Evolutionary conservation across 2,888 invertebrate genomes (phyloP), one percentile per base, ranked within the genome.

Genomic region (Schrankia costaestrigalis): DNA sequence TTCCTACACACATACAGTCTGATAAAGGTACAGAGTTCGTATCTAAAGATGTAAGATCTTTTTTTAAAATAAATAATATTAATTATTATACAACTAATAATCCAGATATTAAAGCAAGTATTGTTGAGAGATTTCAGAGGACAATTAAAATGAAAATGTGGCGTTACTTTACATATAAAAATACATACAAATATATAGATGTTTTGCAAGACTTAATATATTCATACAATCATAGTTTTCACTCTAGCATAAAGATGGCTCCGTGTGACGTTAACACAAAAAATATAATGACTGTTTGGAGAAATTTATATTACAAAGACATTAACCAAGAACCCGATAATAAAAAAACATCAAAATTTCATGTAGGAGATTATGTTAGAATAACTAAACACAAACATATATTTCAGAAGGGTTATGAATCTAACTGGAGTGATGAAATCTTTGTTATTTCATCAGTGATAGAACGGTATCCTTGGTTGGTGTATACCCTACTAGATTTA

Each of bases 391-490:
- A 46, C 31, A 57, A 56, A 42, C 56, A 61, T 11, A 35, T 53
- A 19, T 58, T 55, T 40, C 41, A 55, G 46, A 58, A 58, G 35
- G 51, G 58, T 2, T 61, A 57, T 39, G 53, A 57, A 46, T 37
- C 58, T 4, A 57, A 58, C 26, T 58, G 57, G 58, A 62, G 57
- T 46, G 56, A 58, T 46, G 54, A 61, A 51, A 48, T 61, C 22
- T 61, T 61, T 36, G 12, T 37, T 9, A 31, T 42, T 29, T 26
- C 38, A 8, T 39, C 39, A 27, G 17, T 37, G n/a, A 42, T 51
- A 26, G 23, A 41, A 5, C 25, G 53, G 21, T 41, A 38, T 9
- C 21, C 21, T 4, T 21, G 21, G 21, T 2, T 21, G 4, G 21
- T 21, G 10, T 21, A 21, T 9, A 26, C 14, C 3, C 5, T 26